Conservation (phyloP, 2,113 vertebrate species). For the Thunnus thynnus region DNA sequence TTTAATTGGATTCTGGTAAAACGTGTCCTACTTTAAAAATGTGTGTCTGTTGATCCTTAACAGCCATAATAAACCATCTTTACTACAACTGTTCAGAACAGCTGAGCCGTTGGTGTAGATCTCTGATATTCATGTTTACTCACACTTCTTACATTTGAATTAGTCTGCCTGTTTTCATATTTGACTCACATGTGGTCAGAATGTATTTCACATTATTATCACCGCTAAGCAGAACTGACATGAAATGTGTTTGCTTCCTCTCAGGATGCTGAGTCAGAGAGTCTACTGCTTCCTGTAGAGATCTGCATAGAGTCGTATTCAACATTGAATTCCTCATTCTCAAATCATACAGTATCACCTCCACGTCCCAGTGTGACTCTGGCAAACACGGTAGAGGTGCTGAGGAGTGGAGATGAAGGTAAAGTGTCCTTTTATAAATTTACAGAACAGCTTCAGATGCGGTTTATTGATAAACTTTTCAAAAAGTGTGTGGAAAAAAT, state of each 20-base stretch:
- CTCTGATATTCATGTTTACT: no score
- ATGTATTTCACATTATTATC: no score
- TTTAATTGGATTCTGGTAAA: neutral
- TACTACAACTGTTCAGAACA: no score
- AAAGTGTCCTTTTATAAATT: neutral
- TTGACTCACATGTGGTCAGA: no score
- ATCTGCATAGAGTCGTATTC: neutral
- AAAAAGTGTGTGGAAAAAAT: no score
- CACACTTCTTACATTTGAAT: neutral
- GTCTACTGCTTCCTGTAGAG: slow-evolving; percentile 48
- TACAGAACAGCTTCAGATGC: neutral
- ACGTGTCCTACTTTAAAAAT: no score
- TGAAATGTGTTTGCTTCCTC: neutral
- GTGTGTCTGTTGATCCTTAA: neutral
- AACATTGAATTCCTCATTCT: fast-evolving
- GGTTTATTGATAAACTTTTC: no score
- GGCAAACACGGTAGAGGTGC: fast-evolving
- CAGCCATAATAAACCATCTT: neutral
- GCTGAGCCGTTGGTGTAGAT: no score
- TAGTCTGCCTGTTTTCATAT: neutral
- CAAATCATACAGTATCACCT: neutral
- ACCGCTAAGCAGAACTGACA: neutral
- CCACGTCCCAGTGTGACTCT: neutral
- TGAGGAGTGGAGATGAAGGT: neutral
- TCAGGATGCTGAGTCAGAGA: slow-evolving; percentile 69